Base-by-base conservation (phyloP, 2,888 invertebrate species). In the Drosophila eohydei region DNA sequence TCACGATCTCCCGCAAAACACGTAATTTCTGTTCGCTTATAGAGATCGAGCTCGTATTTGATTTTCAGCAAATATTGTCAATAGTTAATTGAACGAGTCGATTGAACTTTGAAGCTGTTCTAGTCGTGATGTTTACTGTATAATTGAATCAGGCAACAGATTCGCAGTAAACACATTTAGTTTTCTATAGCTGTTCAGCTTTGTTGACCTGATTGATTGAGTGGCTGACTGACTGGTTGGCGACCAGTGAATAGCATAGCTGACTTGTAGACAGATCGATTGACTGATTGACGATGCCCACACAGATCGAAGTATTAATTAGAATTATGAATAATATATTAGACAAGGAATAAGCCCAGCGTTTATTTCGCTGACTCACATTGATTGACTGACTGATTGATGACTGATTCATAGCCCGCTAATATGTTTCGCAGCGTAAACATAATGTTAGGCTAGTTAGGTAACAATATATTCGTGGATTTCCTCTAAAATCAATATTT, bases 1-100 rank as follows among this genome's bases (percentile, higher is more conserved):
- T 59, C 52, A 59, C 52, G 38, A 58, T 58, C 61, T 28, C n/a
- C 9, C 30, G 28, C 26, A 44, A 59, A 54, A 46, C 71, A 60
- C 74, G 63, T 70, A 66, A 46, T 48, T 26, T 59, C 16, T 32
- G 16, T 32, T 38, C 30, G 38, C 2, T 44, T 28, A 55, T 16
- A 32, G 11, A 41, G 40, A 67, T 67, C 38, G 41, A 28, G 34
- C 38, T 44, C 28, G n/a, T 11, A 21, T 38, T 9, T 16, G 36
- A 52, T 38, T 21, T 44, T 28, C 12, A 40, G 32, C 46, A 61
- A 46, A 63, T 63, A 48, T 63, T 50, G 40, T 30, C 32, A 44
- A 40, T 46, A 46, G 16, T 26, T 46, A 28, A 44, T 40, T 52
- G 30, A 41, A 44, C 36, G 61, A 62, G 5, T 44, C 63, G 43